phyloP scores from a whole-genome alignment of 2,113 vertebrate genomes.

The Lamprologus sp. region DNA sequence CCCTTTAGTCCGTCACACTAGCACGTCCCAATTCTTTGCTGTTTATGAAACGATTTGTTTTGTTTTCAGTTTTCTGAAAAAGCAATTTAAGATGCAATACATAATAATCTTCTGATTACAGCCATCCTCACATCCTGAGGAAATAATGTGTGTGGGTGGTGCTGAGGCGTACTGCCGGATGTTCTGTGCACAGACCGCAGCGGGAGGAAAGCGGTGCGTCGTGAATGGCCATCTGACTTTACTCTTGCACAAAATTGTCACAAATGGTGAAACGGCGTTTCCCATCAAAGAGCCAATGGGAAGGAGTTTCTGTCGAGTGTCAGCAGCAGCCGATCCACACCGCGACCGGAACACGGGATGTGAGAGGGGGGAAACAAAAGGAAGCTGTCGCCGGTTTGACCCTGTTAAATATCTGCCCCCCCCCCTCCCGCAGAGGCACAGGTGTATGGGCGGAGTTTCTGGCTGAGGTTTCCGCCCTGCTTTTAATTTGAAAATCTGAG shows the following conservation, averaged over 20 bases:
- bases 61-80: conserved; percentile 26
- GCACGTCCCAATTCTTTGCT: conserved; percentile 29
- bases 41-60: conserved; percentile 13
- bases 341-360: background rate
- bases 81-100: conserved; percentile 76
- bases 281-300: background rate
- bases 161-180: conserved; percentile 21
- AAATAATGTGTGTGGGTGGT: conserved; percentile 38
- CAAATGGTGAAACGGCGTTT: conserved; percentile 31
- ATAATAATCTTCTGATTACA: conserved; percentile 46
- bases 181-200: conserved; percentile 51
- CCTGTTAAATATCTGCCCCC: background rate
- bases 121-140: conserved; percentile 44
- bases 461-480: background rate
- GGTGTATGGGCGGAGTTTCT: background rate
- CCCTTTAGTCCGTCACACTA: conserved; percentile 62
- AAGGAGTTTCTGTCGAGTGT: conserved; percentile 24
- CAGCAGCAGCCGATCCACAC: background rate
- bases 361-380: background rate
- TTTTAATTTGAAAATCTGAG: background rate
- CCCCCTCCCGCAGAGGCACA: background rate
- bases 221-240: conserved; percentile 27
- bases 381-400: background rate
- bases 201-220: conserved; percentile 36
- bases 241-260: conserved; percentile 52